These are phyloP conservation scores for Labeo calbasu DNA, from an alignment of 2,797 vertebrate species.

Conservation along the genomic window DNA sequence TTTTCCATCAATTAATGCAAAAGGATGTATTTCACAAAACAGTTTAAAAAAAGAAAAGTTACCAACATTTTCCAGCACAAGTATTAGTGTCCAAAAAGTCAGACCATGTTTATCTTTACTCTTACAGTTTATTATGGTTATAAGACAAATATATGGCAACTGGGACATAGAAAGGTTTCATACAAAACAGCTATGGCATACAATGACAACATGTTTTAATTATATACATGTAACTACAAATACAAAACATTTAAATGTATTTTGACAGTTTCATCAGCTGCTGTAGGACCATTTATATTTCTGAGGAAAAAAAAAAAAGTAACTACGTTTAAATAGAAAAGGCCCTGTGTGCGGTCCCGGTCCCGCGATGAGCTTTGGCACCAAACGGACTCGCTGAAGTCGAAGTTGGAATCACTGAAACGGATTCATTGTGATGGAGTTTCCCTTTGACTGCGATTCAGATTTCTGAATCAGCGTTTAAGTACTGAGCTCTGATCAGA, in stretches of 20 bases:
- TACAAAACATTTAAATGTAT: slow-evolving; percentile 1
- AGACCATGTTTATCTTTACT: background rate
- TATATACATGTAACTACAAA: slow-evolving; percentile 38
- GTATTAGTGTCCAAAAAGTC: background rate
- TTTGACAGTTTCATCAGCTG: slow-evolving; percentile 9
- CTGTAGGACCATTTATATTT: background rate
- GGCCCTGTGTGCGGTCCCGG: background rate
- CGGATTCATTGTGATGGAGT: slow-evolving; percentile 10
- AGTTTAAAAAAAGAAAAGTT: no score
- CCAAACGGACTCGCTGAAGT: background rate
- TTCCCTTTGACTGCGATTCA: slow-evolving; percentile 9
- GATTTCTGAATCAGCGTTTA: slow-evolving; percentile 20
- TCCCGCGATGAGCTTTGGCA: slow-evolving; percentile 10
- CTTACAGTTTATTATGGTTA: slow-evolving; percentile 26
- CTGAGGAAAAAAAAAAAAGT: background rate
- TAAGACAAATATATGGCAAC: slow-evolving; percentile 18
- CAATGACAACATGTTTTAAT: slow-evolving; percentile 15
- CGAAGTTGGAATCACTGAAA: slow-evolving; percentile 16
- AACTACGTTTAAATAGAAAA: slow-evolving; percentile 22
- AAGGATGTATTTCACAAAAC: no score
- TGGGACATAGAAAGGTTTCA: slow-evolving; percentile 25
- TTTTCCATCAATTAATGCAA: no score
- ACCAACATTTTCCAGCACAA: no score
- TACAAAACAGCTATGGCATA: slow-evolving; percentile 43
- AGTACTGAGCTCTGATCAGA: background rate